Evolutionary conservation across 2,113 vertebrate genomes (phyloP), one percentile per base, ranked within the genome.

Genomic region (Catharus fuscescens): DNA sequence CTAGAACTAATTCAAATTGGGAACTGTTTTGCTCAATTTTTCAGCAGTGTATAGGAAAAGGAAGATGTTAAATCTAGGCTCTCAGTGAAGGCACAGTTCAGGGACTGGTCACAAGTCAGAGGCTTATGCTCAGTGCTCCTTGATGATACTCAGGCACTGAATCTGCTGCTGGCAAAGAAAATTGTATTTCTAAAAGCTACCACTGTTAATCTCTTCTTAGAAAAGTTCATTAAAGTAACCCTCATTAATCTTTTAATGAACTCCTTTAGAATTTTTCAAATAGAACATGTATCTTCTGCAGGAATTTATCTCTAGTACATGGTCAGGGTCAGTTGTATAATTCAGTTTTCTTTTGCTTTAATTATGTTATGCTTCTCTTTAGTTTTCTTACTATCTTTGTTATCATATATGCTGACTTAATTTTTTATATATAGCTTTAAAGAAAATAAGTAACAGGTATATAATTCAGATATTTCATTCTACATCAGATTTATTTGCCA

Each of bases 201-300:
- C n/a, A 71, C 31, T 66, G 31, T 31, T 81, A 86, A 62, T 54
- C 5, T 56, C 67, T 72, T 86, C 66, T 76, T 66, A 42, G 24
- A 61, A 85, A 85, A 76, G n/a, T 71, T 94, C 44, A 64, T 94
- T 91, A 91, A 93, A 85, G 40, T 48, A 60, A 57, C 19, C 18
- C 57, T 95, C 53, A 76, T 81, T 82, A 85, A 85, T 31, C 50
- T 77, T 83, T 65, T 50, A 66, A 67, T 61, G 36, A 91, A 76
- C 23, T 86, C 21, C 32, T 69, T 32, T 47, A 34, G 36, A 54
- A 34, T 42, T 88, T 83, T 95, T 57, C 34, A 83, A 77, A 72
- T 20, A 85, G n/a, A 86, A 70, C 32, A 74, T 17, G 9, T 56
- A 52, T 71, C 71, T 88, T 90, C 62, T 86, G 66, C 31, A 47